phyloP scores from a whole-genome alignment of 2,113 vertebrate species.

The Ctenodactylus gundi region DNA sequence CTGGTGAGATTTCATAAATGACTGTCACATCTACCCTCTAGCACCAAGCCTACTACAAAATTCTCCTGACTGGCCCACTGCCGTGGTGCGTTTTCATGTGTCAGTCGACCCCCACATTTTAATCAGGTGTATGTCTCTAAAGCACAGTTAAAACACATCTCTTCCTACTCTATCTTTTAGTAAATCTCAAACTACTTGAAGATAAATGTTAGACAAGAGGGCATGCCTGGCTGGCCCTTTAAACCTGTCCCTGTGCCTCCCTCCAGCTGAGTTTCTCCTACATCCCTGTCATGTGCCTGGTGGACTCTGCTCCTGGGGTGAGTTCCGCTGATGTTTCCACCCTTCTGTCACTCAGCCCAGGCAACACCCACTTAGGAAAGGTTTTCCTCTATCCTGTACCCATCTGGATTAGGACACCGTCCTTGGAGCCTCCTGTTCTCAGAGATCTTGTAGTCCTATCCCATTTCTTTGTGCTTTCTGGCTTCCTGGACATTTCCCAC shows the following conservation, averaged over 20 bases:
- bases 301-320: neutral
- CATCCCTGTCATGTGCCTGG: accelerated
- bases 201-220: neutral
- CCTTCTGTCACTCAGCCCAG: neutral
- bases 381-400: neutral
- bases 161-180: neutral
- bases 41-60: neutral
- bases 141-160: neutral
- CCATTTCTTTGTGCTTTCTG: neutral
- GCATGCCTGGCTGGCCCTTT: no score
- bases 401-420: neutral
- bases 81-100: neutral
- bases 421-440: neutral
- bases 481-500: neutral
- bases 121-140: neutral
- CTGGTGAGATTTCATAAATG: neutral
- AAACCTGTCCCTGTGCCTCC: accelerated
- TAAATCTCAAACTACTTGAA: neutral
- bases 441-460: accelerated
- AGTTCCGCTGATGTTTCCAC: accelerated
- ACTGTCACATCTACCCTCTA: neutral
- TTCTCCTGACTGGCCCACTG: neutral
- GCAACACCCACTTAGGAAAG: neutral
- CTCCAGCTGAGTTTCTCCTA: neutral
- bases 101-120: accelerated